A percentile compares a stretch with the other conserved stretches of the same genome.
Conservation (phyloP, 2,113 vertebrate species). For the Melanerpes formicivorus region DNA sequence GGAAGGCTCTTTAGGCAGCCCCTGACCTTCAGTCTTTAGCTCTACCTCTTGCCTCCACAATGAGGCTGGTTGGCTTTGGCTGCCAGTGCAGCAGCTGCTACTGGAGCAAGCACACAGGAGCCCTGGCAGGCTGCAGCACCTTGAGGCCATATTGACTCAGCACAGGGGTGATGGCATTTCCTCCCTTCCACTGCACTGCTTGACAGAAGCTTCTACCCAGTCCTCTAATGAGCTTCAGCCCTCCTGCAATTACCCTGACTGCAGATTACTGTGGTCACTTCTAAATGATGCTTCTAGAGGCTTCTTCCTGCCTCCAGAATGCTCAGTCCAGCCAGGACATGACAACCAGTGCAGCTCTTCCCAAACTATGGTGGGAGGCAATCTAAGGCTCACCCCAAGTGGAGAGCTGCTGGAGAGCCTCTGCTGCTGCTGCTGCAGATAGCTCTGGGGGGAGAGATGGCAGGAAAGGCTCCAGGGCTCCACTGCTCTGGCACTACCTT, state of each 20-base stretch:
- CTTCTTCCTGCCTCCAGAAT: neutral
- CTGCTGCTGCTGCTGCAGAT: neutral
- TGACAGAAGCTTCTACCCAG: neutral
- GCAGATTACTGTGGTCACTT: neutral
- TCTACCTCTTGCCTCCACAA: neutral
- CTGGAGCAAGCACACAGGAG: neutral
- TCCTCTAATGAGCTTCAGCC: slow-evolving; percentile 12
- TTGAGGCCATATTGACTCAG: neutral
- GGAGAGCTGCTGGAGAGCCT: neutral
- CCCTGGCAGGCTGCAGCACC: neutral
- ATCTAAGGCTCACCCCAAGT: accelerated
- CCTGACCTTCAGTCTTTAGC: neutral
- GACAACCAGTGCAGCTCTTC: neutral
- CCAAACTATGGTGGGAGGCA: accelerated
- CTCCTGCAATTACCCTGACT: neutral
- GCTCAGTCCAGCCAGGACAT: accelerated
- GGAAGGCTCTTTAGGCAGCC: neutral
- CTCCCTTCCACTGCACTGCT: neutral
- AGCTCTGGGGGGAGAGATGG: neutral
- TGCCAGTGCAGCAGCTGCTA: neutral
- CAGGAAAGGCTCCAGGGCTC: neutral
- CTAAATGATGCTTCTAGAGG: neutral
- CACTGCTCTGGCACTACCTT: neutral
- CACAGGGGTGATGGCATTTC: neutral
- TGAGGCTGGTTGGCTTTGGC: neutral